Conservation (phyloP, 2,888 invertebrate species). For the Xestia c-nigrum region DNA sequence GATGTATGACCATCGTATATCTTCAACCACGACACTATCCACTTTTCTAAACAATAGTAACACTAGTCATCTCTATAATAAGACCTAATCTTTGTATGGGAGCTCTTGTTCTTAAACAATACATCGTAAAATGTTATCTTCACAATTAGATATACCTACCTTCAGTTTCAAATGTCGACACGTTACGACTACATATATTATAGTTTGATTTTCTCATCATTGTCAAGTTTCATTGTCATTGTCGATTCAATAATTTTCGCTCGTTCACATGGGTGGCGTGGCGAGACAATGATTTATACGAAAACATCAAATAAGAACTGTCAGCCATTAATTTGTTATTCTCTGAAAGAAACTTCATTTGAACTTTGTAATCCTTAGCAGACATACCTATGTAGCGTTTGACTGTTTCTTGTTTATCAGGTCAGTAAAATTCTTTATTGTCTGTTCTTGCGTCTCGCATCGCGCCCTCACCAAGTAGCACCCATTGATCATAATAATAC, state of each 20-base stretch:
- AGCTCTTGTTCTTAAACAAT: conserved; percentile 38
- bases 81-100: conserved; percentile 18
- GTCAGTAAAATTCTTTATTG: not conserved
- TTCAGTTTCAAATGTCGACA: conserved; percentile 20
- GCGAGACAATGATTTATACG: conserved; percentile 32
- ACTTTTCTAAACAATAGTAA: conserved; percentile 29
- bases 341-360: conserved; percentile 9
- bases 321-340: conserved; percentile 14
- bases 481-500: not conserved
- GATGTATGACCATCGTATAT: not conserved
- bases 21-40: conserved; percentile 9
- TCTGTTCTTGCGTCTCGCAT: not conserved
- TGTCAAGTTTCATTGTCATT: conserved; percentile 49
- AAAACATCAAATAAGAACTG: conserved; percentile 42
- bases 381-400: not conserved
- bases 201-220: conserved; percentile 40
- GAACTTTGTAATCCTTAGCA: not conserved
- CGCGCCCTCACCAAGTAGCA: not conserved
- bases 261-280: not conserved
- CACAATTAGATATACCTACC: conserved; percentile 15
- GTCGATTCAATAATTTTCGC: conserved; percentile 38
- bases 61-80: conserved; percentile 8
- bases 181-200: conserved; percentile 28
- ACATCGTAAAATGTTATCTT: conserved; percentile 41
- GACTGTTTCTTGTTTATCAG: not conserved